Conservation (phyloP, 37 sponge, comb jelly and placozoan species). For the Chondrilla cf. caribensis region DNA sequence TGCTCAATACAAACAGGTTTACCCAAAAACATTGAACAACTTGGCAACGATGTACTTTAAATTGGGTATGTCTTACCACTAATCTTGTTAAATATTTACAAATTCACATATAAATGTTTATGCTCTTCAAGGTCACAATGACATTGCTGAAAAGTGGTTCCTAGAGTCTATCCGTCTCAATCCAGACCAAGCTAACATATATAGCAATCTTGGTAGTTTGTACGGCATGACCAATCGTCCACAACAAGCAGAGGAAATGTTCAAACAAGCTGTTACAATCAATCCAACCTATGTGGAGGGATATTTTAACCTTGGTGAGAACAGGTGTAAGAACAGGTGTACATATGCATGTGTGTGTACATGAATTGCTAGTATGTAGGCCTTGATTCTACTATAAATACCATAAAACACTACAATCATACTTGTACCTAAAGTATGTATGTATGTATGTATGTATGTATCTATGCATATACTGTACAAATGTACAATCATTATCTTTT, state of each 20-base stretch:
- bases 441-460: not conserved
- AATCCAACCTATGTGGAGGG: slow-evolving; percentile 75
- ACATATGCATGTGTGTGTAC: not conserved
- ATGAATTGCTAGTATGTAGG: too few relatives aligned
- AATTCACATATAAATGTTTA: too few relatives aligned
- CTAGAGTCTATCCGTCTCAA: slow-evolving; percentile 49
- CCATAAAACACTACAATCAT: not conserved
- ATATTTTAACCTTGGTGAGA: slow-evolving; percentile 79
- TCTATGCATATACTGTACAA: too few relatives aligned
- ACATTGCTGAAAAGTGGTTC: slow-evolving; percentile 62
- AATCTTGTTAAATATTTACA: too few relatives aligned
- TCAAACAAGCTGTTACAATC: slow-evolving; percentile 69
- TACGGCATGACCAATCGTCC: slow-evolving; percentile 64
- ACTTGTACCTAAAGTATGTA: not conserved
- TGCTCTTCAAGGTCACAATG: slow-evolving; percentile 26
- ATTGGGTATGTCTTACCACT: slow-evolving; percentile 44
- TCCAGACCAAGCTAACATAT: slow-evolving; percentile 68
- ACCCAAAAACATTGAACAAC: slow-evolving; percentile 80
- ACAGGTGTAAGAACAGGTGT: not conserved
- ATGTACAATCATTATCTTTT: too few relatives aligned
- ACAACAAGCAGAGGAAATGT: slow-evolving; percentile 73
- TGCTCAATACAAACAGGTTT: slow-evolving; percentile 43
- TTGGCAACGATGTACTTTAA: slow-evolving; percentile 79
- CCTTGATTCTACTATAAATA: not conserved
- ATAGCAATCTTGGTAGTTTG: slow-evolving; percentile 84